These are phyloP conservation scores for Xyliphius kryptos DNA, from an alignment of 2,113 vertebrate genomes.

Conservation along the genomic window DNA sequence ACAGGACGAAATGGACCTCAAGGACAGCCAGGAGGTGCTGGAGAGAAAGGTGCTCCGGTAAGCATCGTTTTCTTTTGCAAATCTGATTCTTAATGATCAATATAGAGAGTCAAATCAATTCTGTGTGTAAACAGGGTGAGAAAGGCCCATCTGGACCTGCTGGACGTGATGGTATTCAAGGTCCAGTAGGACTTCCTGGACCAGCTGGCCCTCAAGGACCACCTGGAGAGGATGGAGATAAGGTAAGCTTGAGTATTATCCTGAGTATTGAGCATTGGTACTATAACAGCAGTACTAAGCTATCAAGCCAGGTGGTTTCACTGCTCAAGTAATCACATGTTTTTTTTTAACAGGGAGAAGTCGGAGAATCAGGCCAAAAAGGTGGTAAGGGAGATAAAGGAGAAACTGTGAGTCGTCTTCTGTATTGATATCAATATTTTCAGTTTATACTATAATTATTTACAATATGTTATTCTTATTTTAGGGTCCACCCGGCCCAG, in stretches of 20 bases:
- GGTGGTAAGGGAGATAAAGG: constrained; percentile 95
- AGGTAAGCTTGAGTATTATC: constrained; percentile 66
- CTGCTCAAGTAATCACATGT: neutral
- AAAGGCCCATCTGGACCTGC: constrained; percentile 93
- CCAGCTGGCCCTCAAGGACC: constrained; percentile 90
- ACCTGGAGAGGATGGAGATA: constrained; percentile 86
- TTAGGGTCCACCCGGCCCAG: constrained; percentile 86
- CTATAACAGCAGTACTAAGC: neutral
- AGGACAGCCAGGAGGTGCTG: constrained; percentile 87
- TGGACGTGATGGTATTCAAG: constrained; percentile 94
- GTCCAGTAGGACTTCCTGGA: constrained; percentile 91
- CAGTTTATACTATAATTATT: neutral
- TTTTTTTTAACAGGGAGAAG: constrained; percentile 78
- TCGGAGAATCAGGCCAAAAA: constrained; percentile 93
- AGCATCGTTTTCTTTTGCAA: constrained; percentile 52
- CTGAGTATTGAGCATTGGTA: neutral
- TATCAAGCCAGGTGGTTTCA: too few species aligned
- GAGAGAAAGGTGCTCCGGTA: constrained; percentile 93
- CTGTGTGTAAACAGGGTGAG: constrained; percentile 75
- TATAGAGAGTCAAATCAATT: too few species aligned
- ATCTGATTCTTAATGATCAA: neutral
- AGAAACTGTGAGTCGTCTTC: constrained; percentile 78
- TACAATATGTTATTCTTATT: neutral
- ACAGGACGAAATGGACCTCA: constrained; percentile 91
- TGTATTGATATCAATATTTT: neutral